Percentiles rank a stretch among this genome's conserved stretches.
Evolutionary conservation across 2,888 invertebrate genomes (phyloP).

Genomic region (Synanthedon tipuliformis): DNA sequence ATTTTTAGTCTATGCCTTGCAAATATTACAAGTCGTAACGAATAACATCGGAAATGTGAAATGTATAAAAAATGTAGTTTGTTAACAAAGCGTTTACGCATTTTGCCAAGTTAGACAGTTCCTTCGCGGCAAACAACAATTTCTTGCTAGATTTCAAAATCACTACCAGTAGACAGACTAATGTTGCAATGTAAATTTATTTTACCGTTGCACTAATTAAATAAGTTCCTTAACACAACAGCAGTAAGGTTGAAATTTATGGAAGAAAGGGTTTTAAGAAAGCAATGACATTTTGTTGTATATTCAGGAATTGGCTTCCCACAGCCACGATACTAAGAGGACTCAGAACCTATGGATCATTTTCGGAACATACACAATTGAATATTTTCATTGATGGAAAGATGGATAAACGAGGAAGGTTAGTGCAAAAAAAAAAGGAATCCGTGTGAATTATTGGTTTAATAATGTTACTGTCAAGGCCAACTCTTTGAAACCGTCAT

Average conservation of each 20-base stretch:
- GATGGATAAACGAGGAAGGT: too few relatives aligned
- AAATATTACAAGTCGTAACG: too few relatives aligned
- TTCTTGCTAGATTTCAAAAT: slow-evolving; percentile 16
- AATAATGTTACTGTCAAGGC: too few relatives aligned
- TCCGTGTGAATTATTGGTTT: too few relatives aligned
- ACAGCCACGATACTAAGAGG: too few relatives aligned
- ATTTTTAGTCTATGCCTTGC: too few relatives aligned
- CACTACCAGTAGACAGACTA: slow-evolving; percentile 12
- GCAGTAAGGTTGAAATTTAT: neutral
- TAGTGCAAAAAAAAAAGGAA: too few relatives aligned
- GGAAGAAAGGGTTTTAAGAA: slow-evolving; percentile 3
- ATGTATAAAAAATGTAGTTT: neutral
- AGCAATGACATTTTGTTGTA: slow-evolving; percentile 8
- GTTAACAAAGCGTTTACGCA: slow-evolving; percentile 3
- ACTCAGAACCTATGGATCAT: too few relatives aligned
- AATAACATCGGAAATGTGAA: too few relatives aligned
- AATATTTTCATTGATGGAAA: too few relatives aligned
- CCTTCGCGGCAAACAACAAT: slow-evolving; percentile 3
- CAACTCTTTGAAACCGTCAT: too few relatives aligned
- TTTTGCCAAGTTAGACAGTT: slow-evolving; percentile 1
- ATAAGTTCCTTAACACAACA: neutral
- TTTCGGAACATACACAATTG: too few relatives aligned
- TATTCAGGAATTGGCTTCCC: slow-evolving; percentile 30
- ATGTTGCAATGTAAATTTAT: slow-evolving; percentile 1
- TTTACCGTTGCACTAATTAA: neutral